Percentiles rank a stretch among this genome's conserved stretches.
Conservation (phyloP, 2,113 vertebrate species). For the Ovis aries region DNA sequence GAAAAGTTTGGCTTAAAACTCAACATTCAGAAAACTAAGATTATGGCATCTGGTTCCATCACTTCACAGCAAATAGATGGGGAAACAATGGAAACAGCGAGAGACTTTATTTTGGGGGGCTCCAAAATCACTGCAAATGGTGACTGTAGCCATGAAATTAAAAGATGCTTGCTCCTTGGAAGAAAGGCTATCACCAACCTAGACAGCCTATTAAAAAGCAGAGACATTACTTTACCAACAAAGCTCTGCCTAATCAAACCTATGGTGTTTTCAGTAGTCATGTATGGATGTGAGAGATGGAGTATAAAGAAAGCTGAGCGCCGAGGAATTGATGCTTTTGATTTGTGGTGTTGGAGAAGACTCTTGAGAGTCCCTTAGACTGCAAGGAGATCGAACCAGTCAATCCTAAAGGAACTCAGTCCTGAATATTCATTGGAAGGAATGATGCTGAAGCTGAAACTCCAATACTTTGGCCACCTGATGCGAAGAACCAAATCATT, state of each 20-base stretch:
- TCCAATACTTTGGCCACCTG: neutral
- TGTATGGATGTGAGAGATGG: neutral
- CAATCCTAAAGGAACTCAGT: neutral
- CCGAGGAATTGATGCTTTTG: neutral
- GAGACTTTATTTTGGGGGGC: neutral
- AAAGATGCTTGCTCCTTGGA: neutral
- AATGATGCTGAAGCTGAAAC: neutral
- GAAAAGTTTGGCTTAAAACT: neutral
- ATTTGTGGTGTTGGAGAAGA: neutral
- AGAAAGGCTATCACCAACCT: neutral
- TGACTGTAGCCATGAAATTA: neutral
- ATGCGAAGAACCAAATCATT: neutral
- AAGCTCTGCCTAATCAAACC: neutral
- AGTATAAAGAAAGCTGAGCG: neutral
- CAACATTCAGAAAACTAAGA: neutral
- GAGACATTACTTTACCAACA: neutral
- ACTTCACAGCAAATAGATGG: neutral
- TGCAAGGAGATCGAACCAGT: neutral
- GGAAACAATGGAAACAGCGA: neutral
- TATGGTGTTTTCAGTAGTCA: neutral
- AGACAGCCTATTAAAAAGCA: neutral
- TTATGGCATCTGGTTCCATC: neutral
- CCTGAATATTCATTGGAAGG: neutral
- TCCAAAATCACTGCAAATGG: neutral
- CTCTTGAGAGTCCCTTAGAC: neutral